Evolutionary conservation across 1,140 invertebrate genomes (phyloP).

Genomic region (Drosophila novamexicana): DNA sequence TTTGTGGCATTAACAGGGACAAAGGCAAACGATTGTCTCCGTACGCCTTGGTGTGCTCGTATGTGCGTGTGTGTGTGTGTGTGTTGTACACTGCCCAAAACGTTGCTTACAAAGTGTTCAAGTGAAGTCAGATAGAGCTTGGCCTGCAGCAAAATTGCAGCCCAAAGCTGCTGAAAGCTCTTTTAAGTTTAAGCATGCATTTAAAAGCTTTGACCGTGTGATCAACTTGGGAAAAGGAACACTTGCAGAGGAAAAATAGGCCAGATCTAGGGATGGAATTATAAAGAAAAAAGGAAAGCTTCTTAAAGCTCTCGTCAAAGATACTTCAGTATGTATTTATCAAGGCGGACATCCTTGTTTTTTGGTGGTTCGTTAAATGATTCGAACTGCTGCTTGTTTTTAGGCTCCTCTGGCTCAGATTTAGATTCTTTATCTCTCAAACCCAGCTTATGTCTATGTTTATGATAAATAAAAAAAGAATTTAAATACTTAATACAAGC

Average conservation of each 20-base stretch:
- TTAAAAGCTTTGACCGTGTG: background rate
- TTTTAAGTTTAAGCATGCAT: background rate
- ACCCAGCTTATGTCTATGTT: too few relatives aligned
- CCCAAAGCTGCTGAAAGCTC: background rate
- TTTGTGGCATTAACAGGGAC: conserved; percentile 59
- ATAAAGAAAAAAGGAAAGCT: background rate
- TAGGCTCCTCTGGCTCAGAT: too few relatives aligned
- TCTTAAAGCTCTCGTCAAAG: background rate
- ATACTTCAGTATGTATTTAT: too few relatives aligned
- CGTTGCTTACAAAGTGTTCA: background rate
- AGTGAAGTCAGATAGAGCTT: background rate
- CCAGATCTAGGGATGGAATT: too few relatives aligned
- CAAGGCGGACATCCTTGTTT: too few relatives aligned
- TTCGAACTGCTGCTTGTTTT: too few relatives aligned
- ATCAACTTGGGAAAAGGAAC: too few relatives aligned
- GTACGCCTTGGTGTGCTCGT: background rate
- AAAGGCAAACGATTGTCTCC: conserved; percentile 31
- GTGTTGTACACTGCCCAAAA: conserved; percentile 19
- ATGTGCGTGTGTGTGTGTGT: background rate
- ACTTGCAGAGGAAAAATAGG: too few relatives aligned
- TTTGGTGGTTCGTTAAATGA: too few relatives aligned
- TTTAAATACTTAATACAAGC: too few relatives aligned
- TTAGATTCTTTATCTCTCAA: too few relatives aligned
- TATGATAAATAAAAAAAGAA: too few relatives aligned
- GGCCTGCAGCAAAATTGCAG: background rate